A percentile compares a stretch with the other conserved stretches of the same genome.
These are phyloP conservation scores for Tiphia femorata DNA, from an alignment of 2,888 invertebrate species.

Conservation along the genomic window DNA sequence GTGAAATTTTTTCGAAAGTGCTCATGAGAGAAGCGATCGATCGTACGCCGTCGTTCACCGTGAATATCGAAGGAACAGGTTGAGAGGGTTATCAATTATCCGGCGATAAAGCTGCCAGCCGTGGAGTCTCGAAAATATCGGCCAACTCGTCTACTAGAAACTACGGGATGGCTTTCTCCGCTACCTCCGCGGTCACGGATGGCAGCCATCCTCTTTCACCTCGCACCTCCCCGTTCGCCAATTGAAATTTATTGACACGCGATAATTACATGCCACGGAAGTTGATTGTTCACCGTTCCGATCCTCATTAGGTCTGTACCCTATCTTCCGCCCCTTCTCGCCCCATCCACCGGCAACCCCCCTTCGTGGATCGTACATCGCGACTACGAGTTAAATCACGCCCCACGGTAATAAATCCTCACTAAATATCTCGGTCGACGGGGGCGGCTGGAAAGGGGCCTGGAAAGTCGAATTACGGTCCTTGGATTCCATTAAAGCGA, in stretches of 20 bases:
- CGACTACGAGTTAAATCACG: no score
- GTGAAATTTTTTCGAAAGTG: background rate
- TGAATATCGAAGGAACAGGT: constrained; percentile 20
- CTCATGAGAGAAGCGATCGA: constrained; percentile 3
- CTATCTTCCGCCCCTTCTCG: background rate
- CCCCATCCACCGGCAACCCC: no score
- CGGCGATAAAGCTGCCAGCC: constrained; percentile 54
- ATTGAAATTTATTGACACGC: constrained; percentile 64
- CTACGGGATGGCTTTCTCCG: background rate
- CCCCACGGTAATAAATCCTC: no score
- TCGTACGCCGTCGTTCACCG: constrained; percentile 8
- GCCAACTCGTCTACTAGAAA: constrained; percentile 24
- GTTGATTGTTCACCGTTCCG: constrained; percentile 38
- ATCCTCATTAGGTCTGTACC: constrained; percentile 37
- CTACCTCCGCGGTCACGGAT: no score
- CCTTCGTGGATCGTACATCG: no score
- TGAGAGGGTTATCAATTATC: constrained; percentile 50
- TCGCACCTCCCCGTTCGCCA: no score
- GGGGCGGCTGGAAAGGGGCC: no score
- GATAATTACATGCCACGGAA: constrained; percentile 60
- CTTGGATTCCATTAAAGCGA: no score
- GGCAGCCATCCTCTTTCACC: no score
- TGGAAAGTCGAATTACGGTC: no score
- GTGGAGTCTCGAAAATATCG: constrained; percentile 51
- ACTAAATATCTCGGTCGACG: no score